Percentiles rank a stretch among this genome's conserved stretches.
phyloP scores from a whole-genome alignment of 2,113 vertebrate species.

The Pituophis catenifer region DNA sequence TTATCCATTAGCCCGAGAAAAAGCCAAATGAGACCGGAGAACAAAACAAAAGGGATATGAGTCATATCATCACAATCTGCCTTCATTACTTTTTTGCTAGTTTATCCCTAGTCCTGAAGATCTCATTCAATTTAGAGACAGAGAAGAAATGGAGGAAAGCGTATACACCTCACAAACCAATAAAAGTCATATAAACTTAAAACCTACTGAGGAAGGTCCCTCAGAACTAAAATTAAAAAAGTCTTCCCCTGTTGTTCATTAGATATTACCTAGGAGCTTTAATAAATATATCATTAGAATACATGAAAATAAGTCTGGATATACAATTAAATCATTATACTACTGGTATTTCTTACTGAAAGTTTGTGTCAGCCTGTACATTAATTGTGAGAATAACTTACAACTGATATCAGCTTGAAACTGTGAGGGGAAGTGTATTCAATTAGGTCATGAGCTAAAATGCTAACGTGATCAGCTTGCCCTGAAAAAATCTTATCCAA shows the following conservation, averaged over 20 bases:
- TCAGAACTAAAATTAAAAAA: not conserved
- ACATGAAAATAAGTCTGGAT: not conserved
- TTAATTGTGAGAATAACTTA: not conserved
- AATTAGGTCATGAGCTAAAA: not conserved
- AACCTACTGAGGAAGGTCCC: not conserved
- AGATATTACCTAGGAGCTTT: not conserved
- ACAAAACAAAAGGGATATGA: not conserved
- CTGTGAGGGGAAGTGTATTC: not conserved
- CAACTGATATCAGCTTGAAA: not conserved
- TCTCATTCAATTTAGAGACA: not conserved
- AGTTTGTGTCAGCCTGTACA: not conserved
- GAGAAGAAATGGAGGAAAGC: not conserved
- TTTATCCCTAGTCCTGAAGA: not conserved
- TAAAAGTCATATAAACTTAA: not conserved
- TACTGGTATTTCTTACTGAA: not conserved
- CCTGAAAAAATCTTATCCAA: not conserved
- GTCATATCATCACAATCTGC: not conserved
- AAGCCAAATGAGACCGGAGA: not conserved
- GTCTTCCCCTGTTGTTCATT: not conserved
- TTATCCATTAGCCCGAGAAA: not conserved
- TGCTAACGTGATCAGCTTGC: not conserved
- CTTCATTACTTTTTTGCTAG: not conserved
- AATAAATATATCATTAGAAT: not conserved
- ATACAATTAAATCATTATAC: not conserved
- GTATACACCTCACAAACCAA: not conserved